A percentile compares a stretch with the other conserved stretches of the same genome.
Evolutionary conservation across 1,140 invertebrate genomes (phyloP).

Genomic region (Ptiloglossa arizonensis): DNA sequence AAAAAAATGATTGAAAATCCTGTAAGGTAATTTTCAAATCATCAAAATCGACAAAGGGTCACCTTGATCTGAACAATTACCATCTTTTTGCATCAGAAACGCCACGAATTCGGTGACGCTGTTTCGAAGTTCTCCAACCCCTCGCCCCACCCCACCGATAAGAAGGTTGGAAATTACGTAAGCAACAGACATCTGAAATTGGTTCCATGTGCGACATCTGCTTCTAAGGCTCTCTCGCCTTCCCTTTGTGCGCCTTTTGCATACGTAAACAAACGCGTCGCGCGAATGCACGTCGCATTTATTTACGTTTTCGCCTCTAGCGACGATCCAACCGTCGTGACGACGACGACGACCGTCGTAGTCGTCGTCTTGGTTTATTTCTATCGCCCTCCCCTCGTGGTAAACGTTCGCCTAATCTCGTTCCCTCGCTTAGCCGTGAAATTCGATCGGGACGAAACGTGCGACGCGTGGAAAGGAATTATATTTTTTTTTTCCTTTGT

Average conservation of each 20-base stretch:
- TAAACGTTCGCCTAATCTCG: no score
- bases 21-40: no score
- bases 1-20: no score
- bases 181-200: constrained; percentile 9
- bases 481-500: no score
- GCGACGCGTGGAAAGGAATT: no score
- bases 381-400: no score
- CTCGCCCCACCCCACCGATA: constrained; percentile 3
- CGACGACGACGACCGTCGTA: no score
- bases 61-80: no score
- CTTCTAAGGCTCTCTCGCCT: background rate
- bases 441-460: no score
- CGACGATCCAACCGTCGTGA: background rate
- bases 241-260: constrained; percentile 4
- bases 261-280: constrained; percentile 1
- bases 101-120: background rate
- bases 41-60: no score
- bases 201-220: constrained; percentile 15
- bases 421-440: no score
- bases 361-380: constrained; percentile 3
- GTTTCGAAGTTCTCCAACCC: background rate
- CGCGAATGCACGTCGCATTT: constrained; percentile 2
- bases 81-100: no score
- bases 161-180: constrained; percentile 2
- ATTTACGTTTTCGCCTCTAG: constrained; percentile 29